Evolutionary conservation across 2,113 vertebrate genomes (phyloP).

Genomic region (Callocephalon fimbriatum): DNA sequence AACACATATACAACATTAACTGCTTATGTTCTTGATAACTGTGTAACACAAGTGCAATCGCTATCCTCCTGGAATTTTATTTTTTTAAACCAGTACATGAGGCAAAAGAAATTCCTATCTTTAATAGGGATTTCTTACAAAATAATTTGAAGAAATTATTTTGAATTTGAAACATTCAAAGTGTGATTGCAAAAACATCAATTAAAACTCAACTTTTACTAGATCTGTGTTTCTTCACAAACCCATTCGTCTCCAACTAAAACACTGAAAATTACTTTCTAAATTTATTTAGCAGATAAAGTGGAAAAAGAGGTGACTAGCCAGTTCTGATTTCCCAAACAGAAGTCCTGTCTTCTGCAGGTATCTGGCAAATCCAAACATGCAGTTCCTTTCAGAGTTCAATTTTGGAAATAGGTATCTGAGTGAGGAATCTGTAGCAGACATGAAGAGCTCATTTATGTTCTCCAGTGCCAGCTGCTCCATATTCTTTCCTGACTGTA

Average conservation of each 20-base stretch:
- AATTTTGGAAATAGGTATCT: not conserved
- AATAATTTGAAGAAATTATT: not conserved
- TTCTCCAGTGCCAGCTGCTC: not conserved
- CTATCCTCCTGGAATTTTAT: not conserved
- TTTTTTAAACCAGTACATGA: not conserved
- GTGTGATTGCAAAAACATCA: not conserved
- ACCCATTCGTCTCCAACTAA: not conserved
- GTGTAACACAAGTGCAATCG: not conserved
- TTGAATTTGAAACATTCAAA: not conserved
- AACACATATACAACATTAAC: not conserved
- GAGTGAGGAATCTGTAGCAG: not conserved
- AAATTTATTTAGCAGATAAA: not conserved
- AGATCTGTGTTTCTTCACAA: not conserved
- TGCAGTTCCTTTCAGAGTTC: not conserved
- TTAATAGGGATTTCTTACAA: not conserved
- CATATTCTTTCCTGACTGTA: not conserved
- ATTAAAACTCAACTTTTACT: not conserved
- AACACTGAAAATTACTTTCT: not conserved
- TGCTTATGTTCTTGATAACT: not conserved
- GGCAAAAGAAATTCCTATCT: not conserved
- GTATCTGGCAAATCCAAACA: not conserved
- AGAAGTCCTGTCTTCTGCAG: not conserved
- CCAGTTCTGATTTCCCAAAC: not conserved
- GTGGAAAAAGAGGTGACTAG: not conserved
- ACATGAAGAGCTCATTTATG: rapidly evolving